Evolutionary conservation across 2,888 invertebrate genomes (phyloP).

Genomic region (Sphaerophoria taeniata): DNA sequence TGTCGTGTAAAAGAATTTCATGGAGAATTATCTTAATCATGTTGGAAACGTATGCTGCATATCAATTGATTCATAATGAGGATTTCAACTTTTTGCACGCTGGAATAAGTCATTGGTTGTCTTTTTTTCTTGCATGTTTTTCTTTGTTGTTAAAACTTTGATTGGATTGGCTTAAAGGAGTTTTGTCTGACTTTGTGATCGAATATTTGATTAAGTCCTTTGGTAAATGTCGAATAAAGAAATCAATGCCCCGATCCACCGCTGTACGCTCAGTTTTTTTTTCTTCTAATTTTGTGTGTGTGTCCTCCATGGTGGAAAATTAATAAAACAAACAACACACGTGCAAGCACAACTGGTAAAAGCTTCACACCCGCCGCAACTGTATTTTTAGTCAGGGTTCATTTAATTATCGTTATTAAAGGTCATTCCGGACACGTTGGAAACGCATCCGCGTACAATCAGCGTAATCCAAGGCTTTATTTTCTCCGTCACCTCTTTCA

Average conservation of each 20-base stretch:
- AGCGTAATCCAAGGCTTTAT: slow-evolving; percentile 45
- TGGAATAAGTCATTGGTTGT: slow-evolving; percentile 10
- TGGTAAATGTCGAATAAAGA: slow-evolving; percentile 8
- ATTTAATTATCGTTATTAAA: slow-evolving; percentile 55
- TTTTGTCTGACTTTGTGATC: slow-evolving; percentile 40
- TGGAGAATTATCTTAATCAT: slow-evolving; percentile 54
- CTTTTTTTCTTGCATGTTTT: slow-evolving; percentile 13
- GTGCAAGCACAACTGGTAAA: no score
- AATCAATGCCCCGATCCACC: slow-evolving; percentile 15
- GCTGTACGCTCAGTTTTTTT: no score
- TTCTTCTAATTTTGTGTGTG: no score
- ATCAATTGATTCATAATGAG: slow-evolving; percentile 72
- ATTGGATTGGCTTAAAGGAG: slow-evolving; percentile 42
- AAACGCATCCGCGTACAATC: slow-evolving; percentile 56
- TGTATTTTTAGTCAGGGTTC: background rate
- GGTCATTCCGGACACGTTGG: slow-evolving; percentile 49
- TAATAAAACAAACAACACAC: no score
- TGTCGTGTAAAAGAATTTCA: slow-evolving; percentile 57
- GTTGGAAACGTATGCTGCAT: slow-evolving; percentile 70
- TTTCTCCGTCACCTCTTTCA: slow-evolving; percentile 32
- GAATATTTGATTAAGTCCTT: slow-evolving; percentile 43
- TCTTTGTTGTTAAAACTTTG: slow-evolving; percentile 26
- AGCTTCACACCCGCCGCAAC: background rate
- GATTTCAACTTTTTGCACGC: slow-evolving; percentile 32
- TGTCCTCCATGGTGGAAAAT: no score